Evolutionary conservation across 2,113 vertebrate species (phyloP).

Genomic region (Sterrhoptilus dennistouni): DNA sequence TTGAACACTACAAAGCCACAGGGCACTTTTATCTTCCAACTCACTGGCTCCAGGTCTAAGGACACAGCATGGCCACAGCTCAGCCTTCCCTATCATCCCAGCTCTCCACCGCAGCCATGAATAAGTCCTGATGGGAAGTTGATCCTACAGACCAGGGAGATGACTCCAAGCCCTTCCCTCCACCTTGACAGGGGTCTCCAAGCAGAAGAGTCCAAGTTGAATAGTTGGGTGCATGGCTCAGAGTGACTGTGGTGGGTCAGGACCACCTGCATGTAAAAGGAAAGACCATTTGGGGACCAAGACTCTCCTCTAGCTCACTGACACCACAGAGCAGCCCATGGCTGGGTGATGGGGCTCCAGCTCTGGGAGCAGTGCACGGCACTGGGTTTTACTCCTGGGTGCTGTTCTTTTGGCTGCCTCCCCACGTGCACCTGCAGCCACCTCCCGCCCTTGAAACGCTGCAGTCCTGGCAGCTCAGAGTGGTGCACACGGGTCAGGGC

Average conservation of each 20-base stretch:
- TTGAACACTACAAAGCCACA: not conserved
- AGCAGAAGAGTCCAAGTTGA: not conserved
- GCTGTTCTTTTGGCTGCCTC: not conserved
- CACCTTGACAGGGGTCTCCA: not conserved
- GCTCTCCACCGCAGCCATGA: not conserved
- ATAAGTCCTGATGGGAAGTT: not conserved
- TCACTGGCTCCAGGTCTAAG: not conserved
- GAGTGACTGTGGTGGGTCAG: not conserved
- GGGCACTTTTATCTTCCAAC: not conserved
- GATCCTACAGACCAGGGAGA: not conserved
- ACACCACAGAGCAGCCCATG: not conserved
- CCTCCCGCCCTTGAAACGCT: not conserved
- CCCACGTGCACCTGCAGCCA: not conserved
- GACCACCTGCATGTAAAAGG: not conserved
- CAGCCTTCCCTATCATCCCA: not conserved
- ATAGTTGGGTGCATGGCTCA: not conserved
- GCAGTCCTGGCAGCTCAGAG: constrained; percentile 21
- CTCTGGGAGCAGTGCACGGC: not conserved
- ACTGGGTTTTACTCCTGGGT: not conserved
- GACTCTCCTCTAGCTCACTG: not conserved
- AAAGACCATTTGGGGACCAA: not conserved
- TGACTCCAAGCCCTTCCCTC: not conserved
- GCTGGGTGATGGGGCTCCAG: not conserved
- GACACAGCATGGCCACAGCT: not conserved
- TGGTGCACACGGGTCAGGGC: not conserved